phyloP scores from a whole-genome alignment of 2,797 vertebrate genomes.

The Scyliorhinus canicula region DNA sequence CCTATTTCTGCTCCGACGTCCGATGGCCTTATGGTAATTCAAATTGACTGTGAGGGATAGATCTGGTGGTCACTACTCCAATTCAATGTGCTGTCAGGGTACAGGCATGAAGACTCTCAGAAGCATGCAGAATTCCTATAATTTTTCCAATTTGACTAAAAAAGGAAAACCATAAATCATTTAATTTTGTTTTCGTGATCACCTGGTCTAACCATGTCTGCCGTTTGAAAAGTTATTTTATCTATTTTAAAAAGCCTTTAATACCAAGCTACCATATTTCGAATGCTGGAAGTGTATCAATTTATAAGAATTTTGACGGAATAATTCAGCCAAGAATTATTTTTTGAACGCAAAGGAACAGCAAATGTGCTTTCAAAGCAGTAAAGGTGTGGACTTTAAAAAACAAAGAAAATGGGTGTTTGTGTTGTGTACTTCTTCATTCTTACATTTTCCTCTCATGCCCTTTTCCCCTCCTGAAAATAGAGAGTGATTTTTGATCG shows the following conservation, averaged over 20 bases:
- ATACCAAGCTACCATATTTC: not conserved
- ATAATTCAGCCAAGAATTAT: not conserved
- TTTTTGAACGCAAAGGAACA: not conserved
- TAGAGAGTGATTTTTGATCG: not conserved
- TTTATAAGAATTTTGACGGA: not conserved
- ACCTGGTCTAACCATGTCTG: not conserved
- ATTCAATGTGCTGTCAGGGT: not conserved
- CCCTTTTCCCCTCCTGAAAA: not conserved
- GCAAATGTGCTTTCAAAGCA: not conserved
- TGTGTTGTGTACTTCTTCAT: not conserved
- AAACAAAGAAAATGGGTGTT: not conserved
- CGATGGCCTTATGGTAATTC: no score
- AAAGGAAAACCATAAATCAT: not conserved
- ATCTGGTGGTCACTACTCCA: not conserved
- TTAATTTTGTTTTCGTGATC: not conserved
- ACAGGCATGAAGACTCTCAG: not conserved
- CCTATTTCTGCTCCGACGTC: no score
- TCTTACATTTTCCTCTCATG: not conserved
- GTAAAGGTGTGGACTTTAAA: not conserved
- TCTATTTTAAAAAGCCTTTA: not conserved
- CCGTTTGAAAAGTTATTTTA: not conserved
- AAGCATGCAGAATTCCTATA: not conserved
- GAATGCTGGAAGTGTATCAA: not conserved
- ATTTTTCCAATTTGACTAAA: not conserved
- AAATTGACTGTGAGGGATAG: not conserved